Percentiles rank a stretch among this genome's conserved stretches.
These are phyloP conservation scores for Alligator mississippiensis DNA, from an alignment of 2,113 vertebrate species.

Conservation along the genomic window DNA sequence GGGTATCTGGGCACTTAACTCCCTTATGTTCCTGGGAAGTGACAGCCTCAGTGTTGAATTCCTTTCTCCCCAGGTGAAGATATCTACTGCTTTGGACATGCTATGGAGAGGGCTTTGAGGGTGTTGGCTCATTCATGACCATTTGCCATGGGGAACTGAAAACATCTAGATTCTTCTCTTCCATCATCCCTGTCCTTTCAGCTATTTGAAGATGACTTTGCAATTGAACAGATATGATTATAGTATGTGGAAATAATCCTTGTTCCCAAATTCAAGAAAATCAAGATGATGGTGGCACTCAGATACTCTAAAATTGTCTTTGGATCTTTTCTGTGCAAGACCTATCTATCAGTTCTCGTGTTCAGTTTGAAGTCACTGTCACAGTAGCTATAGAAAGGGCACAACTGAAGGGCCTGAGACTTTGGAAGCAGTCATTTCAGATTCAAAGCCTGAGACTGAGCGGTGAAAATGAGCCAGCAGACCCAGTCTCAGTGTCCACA, in stretches of 20 bases:
- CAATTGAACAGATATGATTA: neutral
- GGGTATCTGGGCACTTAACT: no score
- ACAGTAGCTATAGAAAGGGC: neutral
- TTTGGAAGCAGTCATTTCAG: neutral
- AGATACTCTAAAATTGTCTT: neutral
- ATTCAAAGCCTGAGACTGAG: neutral
- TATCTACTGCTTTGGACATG: no score
- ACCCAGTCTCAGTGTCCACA: neutral
- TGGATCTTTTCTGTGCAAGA: neutral
- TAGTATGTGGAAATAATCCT: neutral
- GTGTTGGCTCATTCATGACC: no score
- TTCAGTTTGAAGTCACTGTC: neutral
- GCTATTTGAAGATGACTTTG: neutral
- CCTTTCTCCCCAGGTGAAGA: no score
- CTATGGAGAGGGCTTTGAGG: no score
- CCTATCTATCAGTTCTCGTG: neutral
- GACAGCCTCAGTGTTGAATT: no score
- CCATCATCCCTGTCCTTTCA: neutral
- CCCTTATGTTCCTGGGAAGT: no score
- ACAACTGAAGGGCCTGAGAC: neutral
- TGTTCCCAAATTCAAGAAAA: neutral
- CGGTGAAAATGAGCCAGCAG: no score
- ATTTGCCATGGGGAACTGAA: neutral
- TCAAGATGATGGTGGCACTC: neutral
- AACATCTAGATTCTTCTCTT: neutral